Base-by-base conservation (phyloP, 2,888 invertebrate genomes). In the Melanchra persicariae region DNA sequence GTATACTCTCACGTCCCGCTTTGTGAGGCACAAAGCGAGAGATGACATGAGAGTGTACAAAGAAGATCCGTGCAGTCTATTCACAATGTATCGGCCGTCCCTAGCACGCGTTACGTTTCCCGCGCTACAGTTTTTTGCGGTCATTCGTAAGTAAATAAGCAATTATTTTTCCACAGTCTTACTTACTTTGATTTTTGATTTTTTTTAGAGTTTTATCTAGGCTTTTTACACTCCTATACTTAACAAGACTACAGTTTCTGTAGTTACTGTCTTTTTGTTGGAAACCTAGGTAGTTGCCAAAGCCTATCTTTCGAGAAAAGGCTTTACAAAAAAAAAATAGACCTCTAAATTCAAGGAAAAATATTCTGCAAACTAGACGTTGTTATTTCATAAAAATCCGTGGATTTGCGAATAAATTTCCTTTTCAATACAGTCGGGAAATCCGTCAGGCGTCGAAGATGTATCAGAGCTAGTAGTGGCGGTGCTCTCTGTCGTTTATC, bases 401-500 rank as follows among this genome's bases (percentile, higher is more conserved):
- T n/a, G 22, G 45, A 1, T 60, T 51, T 24, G 17, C 10, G 51
- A 62, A 59, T 40, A 57, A 34, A 61, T 71, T 77, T 61, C 47
- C 30, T 74, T 61, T 66, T 71, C 59, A 55, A 63, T 60, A 60
- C 45, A 59, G 45, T 76, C n/a, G 49, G n/a, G 52, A 75, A 70
- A 65, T 70, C 65, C 40, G 65, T 76, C 81, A 70, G 65, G 55
- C 30, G 49, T 58, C 61, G 52, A 61, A 69, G 26, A 57, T 22
- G 45, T 66, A 62, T 43, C 45, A 52, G 24, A 57, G 4, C 40
- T 47, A 47, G 45, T 51, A 51, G 26, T 37, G 43, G 59, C 40
- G 57, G 57, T 52, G 34, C 51, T 70, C 63, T 52, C 49, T 62
- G 47, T 51, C 73, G 80, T 83, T 79, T 74, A 72, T 81, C 70